Conservation (phyloP, 2,113 vertebrate genomes). For the Gymnobelideus leadbeateri region DNA sequence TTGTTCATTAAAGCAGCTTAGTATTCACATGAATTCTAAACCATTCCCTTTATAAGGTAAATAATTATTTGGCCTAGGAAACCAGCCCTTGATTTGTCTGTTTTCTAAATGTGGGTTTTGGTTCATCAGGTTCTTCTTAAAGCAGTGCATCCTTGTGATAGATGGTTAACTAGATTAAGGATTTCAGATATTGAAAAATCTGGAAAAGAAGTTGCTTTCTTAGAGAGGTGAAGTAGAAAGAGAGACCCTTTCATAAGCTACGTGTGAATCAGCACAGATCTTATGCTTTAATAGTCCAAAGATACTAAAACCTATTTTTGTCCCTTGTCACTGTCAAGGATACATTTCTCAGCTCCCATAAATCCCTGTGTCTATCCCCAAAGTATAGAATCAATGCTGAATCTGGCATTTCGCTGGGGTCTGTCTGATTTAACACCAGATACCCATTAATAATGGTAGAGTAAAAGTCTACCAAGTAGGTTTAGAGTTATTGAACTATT, state of each 20-base stretch:
- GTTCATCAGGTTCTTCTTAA: slow-evolving; percentile 32
- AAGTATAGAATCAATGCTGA: slow-evolving; percentile 10
- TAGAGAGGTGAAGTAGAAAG: not conserved
- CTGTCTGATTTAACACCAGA: not conserved
- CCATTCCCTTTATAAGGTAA: slow-evolving; percentile 40
- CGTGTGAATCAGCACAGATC: slow-evolving; percentile 15
- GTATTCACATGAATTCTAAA: not conserved
- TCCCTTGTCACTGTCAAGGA: not conserved
- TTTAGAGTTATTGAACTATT: not conserved
- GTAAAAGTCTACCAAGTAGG: slow-evolving; percentile 18
- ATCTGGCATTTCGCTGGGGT: not conserved
- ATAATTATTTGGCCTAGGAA: slow-evolving; percentile 32
- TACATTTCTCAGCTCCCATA: slow-evolving; percentile 38
- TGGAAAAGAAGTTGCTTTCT: slow-evolving; percentile 40
- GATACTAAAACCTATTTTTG: slow-evolving; percentile 14
- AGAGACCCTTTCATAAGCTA: not conserved
- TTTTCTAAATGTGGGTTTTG: slow-evolving; percentile 26
- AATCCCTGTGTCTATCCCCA: slow-evolving; percentile 1
- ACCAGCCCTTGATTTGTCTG: slow-evolving; percentile 20
- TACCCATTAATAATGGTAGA: not conserved
- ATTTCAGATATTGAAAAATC: slow-evolving; percentile 19
- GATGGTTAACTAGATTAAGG: slow-evolving; percentile 46
- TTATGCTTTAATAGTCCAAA: slow-evolving; percentile 47
- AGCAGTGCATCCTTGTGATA: slow-evolving; percentile 9
- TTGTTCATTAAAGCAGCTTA: slow-evolving; percentile 29